A percentile compares a stretch with the other conserved stretches of the same genome.
These are phyloP conservation scores for Pyrgilauda ruficollis DNA, from an alignment of 2,113 vertebrate genomes.

Conservation along the genomic window DNA sequence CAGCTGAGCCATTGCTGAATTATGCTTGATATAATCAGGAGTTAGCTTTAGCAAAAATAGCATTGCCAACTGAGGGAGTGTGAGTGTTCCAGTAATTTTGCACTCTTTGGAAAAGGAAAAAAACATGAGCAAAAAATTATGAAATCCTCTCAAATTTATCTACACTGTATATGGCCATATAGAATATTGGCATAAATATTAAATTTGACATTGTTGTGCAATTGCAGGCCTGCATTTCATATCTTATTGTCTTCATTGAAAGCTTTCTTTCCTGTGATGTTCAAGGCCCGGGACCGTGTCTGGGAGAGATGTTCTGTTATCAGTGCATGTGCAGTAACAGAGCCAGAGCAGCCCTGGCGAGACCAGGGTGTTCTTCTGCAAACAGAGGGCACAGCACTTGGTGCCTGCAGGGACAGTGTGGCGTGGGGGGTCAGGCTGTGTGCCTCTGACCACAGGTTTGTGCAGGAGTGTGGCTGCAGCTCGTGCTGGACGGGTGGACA, in stretches of 20 bases:
- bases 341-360: not conserved
- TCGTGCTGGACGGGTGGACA: accelerated
- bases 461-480: not conserved
- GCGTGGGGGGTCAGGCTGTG: not conserved
- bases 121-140: not conserved
- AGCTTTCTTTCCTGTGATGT: not conserved
- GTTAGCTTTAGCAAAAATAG: not conserved
- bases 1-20: not conserved
- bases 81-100: not conserved
- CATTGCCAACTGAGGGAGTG: not conserved
- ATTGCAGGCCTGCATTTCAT: not conserved
- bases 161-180: not conserved
- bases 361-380: not conserved
- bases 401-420: not conserved
- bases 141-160: not conserved
- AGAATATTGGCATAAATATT: not conserved
- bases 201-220: not conserved
- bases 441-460: not conserved
- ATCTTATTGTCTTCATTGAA: not conserved
- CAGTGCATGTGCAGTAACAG: not conserved
- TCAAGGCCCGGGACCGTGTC: not conserved
- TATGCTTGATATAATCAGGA: not conserved
- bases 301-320: not conserved
- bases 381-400: not conserved
- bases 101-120: not conserved